Evolutionary conservation across 2,797 vertebrate genomes (phyloP), one percentile per base, ranked within the genome.

Genomic region (Phaenicophaeus curvirostris): DNA sequence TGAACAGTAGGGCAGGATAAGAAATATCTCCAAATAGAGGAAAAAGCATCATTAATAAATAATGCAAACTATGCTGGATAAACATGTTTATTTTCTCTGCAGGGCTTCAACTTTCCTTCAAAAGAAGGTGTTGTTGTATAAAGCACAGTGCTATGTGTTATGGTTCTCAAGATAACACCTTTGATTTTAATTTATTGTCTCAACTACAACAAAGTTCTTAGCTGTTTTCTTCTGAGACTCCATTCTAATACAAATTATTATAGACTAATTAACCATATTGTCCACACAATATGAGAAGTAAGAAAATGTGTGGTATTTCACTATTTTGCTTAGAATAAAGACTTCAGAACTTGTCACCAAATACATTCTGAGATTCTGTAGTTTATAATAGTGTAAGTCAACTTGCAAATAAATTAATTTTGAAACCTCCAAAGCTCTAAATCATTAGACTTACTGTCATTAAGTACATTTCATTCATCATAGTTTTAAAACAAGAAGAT

Each of bases 401-500:
- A 59, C 20, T 69, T 69, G 14, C 17, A 75, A 89, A 89, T 39
- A 72, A 85, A 88, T 66, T 81, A 7, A 65, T 87, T 54, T 48
- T 21, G 42, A 81, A 81, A 82, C 4, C 5, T 63, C 25, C 19
- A 33, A 58, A 84, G 23, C 41, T 41, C 59, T 88, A 84, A 93
- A 93, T 63, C 62, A 51, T 71, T 86, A 53, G 14, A 35, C 35
- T 65, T 75, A 58, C 35, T 80, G 35, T 66, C 17, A 7, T 44
- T 58, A 89, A 90, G 25, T 65, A 75, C 25, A 68, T 90, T 91
- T 84, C 27, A 90, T 90, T 85, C 37, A 85, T 79, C 65, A 50
- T 53, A 57, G 61, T 91, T 87, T 0, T 76, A 81, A 90, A 96
- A 73, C 58, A 91, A 66, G 46, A 66, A 59, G 54, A 69, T 62